Conservation (phyloP, 2,888 invertebrate genomes). For the Sycophila texana region DNA sequence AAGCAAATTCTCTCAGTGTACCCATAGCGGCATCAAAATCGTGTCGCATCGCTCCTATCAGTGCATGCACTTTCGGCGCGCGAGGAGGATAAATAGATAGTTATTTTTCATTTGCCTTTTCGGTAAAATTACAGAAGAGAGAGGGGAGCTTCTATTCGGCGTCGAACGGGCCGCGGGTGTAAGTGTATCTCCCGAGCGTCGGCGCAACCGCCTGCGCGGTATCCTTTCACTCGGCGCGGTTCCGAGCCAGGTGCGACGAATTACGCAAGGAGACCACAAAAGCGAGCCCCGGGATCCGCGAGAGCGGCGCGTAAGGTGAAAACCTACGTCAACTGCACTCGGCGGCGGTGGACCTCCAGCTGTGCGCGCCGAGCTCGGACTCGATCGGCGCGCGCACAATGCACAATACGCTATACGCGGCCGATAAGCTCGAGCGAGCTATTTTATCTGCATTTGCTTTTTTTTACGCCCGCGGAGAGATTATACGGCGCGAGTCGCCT, state of each 20-base stretch:
- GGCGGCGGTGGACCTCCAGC: too few relatives aligned
- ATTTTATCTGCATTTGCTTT: neutral
- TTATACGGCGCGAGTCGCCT: neutral
- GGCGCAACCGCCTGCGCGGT: neutral
- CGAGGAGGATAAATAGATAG: too few relatives aligned
- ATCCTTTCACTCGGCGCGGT: constrained; percentile 18
- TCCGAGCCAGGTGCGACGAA: constrained; percentile 1
- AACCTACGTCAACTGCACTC: too few relatives aligned
- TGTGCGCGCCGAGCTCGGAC: too few relatives aligned
- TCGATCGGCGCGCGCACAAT: too few relatives aligned
- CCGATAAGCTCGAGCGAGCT: neutral
- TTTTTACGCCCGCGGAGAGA: neutral
- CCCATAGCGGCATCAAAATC: neutral
- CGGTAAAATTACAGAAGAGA: too few relatives aligned
- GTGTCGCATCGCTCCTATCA: neutral
- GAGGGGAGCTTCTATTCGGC: too few relatives aligned
- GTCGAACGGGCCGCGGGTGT: too few relatives aligned
- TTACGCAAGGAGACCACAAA: constrained; percentile 19
- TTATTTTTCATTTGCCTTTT: too few relatives aligned
- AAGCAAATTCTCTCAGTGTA: neutral
- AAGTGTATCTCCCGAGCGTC: neutral
- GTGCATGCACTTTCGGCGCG: neutral
- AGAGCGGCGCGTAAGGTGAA: neutral
- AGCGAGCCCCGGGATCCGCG: constrained; percentile 10
- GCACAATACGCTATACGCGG: too few relatives aligned